phyloP scores from a whole-genome alignment of 2,888 invertebrate species.

The Drepana falcataria region DNA sequence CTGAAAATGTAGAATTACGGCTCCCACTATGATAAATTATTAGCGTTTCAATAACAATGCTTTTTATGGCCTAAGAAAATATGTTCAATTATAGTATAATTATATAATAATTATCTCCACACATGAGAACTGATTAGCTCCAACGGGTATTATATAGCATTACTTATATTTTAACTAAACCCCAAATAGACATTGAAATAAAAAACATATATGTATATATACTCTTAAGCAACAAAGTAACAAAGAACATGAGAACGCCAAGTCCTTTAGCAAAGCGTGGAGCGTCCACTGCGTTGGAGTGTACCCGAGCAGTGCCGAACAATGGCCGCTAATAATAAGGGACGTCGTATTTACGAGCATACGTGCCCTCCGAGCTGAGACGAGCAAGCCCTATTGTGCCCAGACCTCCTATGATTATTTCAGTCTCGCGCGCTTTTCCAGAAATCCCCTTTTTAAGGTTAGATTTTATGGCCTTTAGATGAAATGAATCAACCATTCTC shows the following conservation, averaged over 20 bases:
- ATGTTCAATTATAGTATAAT: too few relatives aligned
- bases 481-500: constrained; percentile 51
- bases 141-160: background rate
- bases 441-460: constrained; percentile 61
- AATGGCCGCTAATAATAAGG: constrained; percentile 76
- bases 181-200: background rate
- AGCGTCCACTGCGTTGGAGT: constrained; percentile 39
- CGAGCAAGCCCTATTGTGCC: constrained; percentile 71
- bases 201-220: constrained; percentile 2
- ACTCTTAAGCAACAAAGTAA: constrained; percentile 13
- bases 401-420: constrained; percentile 77
- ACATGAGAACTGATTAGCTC: too few relatives aligned
- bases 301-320: constrained; percentile 65
- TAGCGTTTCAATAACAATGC: constrained; percentile 2
- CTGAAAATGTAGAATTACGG: background rate
- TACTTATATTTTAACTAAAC: background rate
- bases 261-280: constrained; percentile 9
- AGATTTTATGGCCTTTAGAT: constrained; percentile 56
- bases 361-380: constrained; percentile 71
- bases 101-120: too few relatives aligned
- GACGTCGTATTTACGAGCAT: constrained; percentile 75
- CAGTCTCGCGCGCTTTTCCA: constrained; percentile 65
- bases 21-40: constrained; percentile 5
- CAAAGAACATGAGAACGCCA: constrained; percentile 14
- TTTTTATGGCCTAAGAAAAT: too few relatives aligned